Evolutionary conservation across 1,140 invertebrate genomes (phyloP).

Genomic region (Scaptomyza montana): DNA sequence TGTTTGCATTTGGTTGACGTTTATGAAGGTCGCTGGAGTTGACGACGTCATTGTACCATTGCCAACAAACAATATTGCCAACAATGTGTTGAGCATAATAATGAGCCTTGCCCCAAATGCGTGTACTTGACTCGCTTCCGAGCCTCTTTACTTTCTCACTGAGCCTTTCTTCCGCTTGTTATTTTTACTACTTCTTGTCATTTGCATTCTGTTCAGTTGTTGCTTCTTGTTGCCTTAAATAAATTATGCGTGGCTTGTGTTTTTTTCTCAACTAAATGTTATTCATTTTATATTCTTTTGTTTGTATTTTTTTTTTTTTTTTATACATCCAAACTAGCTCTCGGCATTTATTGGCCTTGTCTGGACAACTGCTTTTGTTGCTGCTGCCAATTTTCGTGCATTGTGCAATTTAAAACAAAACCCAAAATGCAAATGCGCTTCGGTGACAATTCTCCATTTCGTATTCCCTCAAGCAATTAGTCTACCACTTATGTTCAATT

Average conservation of each 20-base stretch:
- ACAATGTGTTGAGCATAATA: slow-evolving; percentile 78
- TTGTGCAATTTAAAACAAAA: slow-evolving; percentile 15
- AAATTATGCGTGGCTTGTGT: slow-evolving; percentile 55
- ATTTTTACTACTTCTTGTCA: slow-evolving; percentile 54
- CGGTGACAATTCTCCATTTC: slow-evolving; percentile 24
- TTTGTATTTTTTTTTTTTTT: not conserved
- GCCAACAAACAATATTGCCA: slow-evolving; percentile 61
- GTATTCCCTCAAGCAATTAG: slow-evolving; percentile 68
- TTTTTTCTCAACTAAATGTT: slow-evolving; percentile 46
- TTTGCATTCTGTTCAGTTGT: slow-evolving; percentile 33
- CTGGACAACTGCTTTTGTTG: slow-evolving; percentile 25
- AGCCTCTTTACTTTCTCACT: not conserved
- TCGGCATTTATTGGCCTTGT: not conserved
- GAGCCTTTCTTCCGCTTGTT: slow-evolving; percentile 7
- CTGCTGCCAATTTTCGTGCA: slow-evolving; percentile 24
- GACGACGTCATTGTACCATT: slow-evolving; percentile 29
- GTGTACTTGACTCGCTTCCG: slow-evolving; percentile 32
- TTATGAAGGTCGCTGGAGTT: slow-evolving; percentile 70
- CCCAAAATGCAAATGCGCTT: slow-evolving; percentile 42
- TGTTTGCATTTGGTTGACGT: slow-evolving; percentile 55
- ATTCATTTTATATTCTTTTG: slow-evolving; percentile 26
- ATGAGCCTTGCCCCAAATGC: slow-evolving; percentile 48
- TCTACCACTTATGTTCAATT: slow-evolving; percentile 67
- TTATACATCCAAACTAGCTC: not conserved
- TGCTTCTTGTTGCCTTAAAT: slow-evolving; percentile 49